phyloP scores from a whole-genome alignment of 53 echinoderm and acorn worm genomes.

The Echinometra lucunter region DNA sequence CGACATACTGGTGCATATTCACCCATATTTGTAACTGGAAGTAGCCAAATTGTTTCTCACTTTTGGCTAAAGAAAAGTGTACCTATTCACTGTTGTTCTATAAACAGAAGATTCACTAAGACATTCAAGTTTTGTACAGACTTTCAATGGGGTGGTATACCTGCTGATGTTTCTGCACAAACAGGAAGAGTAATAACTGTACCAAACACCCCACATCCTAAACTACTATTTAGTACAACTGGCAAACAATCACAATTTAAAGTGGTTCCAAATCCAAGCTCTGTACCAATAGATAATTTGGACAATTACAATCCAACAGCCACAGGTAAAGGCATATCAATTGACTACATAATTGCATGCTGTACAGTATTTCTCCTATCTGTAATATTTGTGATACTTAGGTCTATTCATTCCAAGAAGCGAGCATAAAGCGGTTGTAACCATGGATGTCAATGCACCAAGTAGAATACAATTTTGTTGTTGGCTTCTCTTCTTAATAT shows the following conservation, averaged over 20 bases:
- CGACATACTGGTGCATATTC: conserved; percentile 12
- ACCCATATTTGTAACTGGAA: neutral
- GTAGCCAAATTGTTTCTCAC: neutral
- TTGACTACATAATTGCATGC: neutral
- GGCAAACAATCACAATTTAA: neutral
- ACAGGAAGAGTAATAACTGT: neutral
- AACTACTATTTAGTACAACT: neutral
- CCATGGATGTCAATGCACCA: neutral
- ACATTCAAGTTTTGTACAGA: conserved; percentile 7
- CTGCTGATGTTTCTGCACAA: neutral
- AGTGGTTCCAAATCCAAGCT: neutral
- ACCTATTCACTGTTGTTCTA: conserved; percentile 20
- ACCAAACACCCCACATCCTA: neutral
- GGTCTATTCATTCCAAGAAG: neutral
- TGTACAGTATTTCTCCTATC: neutral
- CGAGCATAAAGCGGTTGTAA: neutral
- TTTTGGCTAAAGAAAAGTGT: neutral
- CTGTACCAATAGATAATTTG: neutral
- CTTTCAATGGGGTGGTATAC: neutral
- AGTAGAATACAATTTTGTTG: neutral
- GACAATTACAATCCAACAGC: neutral
- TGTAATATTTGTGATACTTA: neutral
- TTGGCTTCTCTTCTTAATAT: neutral
- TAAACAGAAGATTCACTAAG: neutral
- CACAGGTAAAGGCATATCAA: neutral